These are phyloP conservation scores for Episyrphus balteatus DNA, from an alignment of 1,140 invertebrate species.

Conservation along the genomic window DNA sequence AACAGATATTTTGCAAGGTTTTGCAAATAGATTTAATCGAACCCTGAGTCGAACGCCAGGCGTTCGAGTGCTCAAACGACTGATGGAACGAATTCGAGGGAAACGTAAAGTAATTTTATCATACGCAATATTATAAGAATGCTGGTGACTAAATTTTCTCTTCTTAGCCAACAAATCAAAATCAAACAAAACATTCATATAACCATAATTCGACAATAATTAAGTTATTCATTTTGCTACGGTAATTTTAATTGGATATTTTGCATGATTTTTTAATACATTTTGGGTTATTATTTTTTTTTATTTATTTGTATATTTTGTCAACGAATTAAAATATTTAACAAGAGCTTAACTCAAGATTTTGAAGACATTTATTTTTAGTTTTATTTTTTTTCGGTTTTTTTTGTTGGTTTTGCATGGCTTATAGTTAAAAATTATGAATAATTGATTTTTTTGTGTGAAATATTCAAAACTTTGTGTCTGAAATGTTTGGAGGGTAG, in stretches of 20 bases:
- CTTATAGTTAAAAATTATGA: too few relatives aligned
- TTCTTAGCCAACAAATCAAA: not conserved
- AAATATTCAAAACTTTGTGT: too few relatives aligned
- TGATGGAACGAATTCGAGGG: conserved; percentile 35
- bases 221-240: not conserved
- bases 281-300: too few relatives aligned
- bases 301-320: too few relatives aligned
- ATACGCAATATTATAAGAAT: not conserved
- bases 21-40: conserved; percentile 34
- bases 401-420: too few relatives aligned
- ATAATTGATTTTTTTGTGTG: too few relatives aligned
- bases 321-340: too few relatives aligned
- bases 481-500: too few relatives aligned
- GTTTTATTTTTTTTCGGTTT: too few relatives aligned
- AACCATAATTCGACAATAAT: not conserved
- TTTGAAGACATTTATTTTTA: too few relatives aligned
- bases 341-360: too few relatives aligned
- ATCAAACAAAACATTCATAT: not conserved
- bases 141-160: not conserved
- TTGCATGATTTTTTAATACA: too few relatives aligned
- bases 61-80: conserved; percentile 31
- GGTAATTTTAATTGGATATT: not conserved
- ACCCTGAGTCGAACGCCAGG: conserved; percentile 33
- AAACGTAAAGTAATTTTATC: conserved; percentile 39
- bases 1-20: conserved; percentile 35